Base-by-base conservation (phyloP, 2,888 invertebrate species). In the Hymenopus coronatus region DNA sequence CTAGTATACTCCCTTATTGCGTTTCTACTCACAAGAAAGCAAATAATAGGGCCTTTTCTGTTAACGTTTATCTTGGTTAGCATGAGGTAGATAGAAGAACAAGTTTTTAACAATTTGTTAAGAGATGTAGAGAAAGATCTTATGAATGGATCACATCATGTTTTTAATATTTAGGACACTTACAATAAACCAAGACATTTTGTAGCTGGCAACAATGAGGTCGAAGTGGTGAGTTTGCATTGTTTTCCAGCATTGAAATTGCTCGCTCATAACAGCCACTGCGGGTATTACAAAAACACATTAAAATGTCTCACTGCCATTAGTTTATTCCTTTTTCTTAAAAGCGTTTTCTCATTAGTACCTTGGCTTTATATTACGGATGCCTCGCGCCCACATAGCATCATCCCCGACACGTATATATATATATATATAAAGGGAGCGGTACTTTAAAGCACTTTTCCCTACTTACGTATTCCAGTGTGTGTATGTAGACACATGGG, bases 341-440 rank as follows among this genome's bases (percentile, higher is more conserved):
- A 92, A 92, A 92, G 92, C 92, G 91, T 92, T 92, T 91, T 91
- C 92, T 92, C 92, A 92, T 92, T 92, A 92, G 89, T 89, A 88
- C 85, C 82, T 28, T 28, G 84, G 82, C 70, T 89, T 88, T 84
- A 84, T 87, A 87, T 28, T 87, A 84, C 70, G 54, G 82, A 54
- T 83, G 83, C 28, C 40, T 28, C 83, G 27, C 30, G 70, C 84
- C 84, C 84, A 27, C 88, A 54, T 28, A 84, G 28, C 30, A 82
- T 28, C 85, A 70, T 33, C 85, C 88, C 85, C 40, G 33, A 25
- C 46, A 54, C 27, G 82, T 33, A n/a, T 70, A 40, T 40, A 70
- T 70, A 70, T 33, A n/a, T 70, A 40, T 40, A 70, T 70, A 70
- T 70, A 70, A 28, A 82, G 87, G 82, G 84, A 40, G 33, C 88